A percentile compares a stretch with the other conserved stretches of the same genome.
Conservation (phyloP, 1,140 invertebrate species). For the Halesus radiatus region DNA sequence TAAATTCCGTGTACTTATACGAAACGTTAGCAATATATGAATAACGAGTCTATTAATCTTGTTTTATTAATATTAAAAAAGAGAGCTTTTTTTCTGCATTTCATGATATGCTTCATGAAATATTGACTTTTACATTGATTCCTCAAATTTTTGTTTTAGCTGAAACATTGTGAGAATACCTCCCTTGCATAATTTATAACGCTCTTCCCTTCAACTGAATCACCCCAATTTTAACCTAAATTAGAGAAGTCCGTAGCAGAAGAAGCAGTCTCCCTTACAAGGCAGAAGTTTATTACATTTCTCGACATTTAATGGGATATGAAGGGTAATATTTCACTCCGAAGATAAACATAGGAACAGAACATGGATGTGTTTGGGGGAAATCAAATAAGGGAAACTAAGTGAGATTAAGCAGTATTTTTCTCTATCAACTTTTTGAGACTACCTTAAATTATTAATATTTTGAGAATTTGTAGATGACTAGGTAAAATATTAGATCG, state of each 20-base stretch:
- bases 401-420: slow-evolving; percentile 1
- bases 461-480: not conserved
- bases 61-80: too few species aligned
- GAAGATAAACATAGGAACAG: slow-evolving; percentile 14
- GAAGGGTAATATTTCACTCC: slow-evolving; percentile 34
- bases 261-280: slow-evolving; percentile 26
- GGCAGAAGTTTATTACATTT: slow-evolving; percentile 38
- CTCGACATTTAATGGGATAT: slow-evolving; percentile 36
- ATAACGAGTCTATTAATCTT: too few species aligned
- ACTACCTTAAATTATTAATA: not conserved
- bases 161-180: too few species aligned
- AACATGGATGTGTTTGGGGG: not conserved
- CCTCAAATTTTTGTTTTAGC: too few species aligned
- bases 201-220: not conserved
- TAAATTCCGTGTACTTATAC: too few species aligned
- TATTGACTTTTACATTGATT: not conserved
- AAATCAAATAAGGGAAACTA: not conserved
- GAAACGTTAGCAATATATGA: too few species aligned
- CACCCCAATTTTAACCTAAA: slow-evolving; percentile 9
- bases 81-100: not conserved
- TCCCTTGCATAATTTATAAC: not conserved
- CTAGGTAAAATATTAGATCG: too few species aligned
- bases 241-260: slow-evolving; percentile 17
- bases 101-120: not conserved
- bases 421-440: not conserved